Evolutionary conservation across 2,888 invertebrate species (phyloP), one percentile per base, ranked within the genome.

Genomic region (Colletes collaris): DNA sequence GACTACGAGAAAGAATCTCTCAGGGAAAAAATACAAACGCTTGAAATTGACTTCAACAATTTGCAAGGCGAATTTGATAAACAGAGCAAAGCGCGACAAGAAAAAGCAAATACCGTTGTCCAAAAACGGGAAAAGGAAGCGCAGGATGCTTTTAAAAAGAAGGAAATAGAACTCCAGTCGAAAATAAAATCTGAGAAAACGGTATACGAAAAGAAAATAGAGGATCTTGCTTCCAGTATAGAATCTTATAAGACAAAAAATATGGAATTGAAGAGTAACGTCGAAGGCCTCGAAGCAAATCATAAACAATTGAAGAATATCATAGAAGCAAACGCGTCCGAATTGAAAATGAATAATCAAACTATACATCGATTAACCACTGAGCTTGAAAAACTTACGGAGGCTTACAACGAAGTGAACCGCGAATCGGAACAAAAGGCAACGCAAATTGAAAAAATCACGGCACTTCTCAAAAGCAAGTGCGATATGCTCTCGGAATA

Each of bases 401-500:
- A 87, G 16, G 83, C 90, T 3, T 92, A 93, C 72, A 92, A 93
- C 3, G 93, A 90, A 67, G 83, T 94, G 52, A 93, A 91, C 83
- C 72, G 78, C 0, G 93, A 94, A 74, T 88, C 91, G 1, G 90
- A 92, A 46, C 89, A 90, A 11, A 91, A 94, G 62, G 78, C 91
- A 3, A 87, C 92, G 50, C 90, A 92, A 64, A 94, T 94, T 74
- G 81, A 89, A 3, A 89, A 90, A 16, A 89, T 93, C 10, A 89
- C 85, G 13, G 59, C 19, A 1, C 75, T 90, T 11, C 58, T 92
- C 19, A 92, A 92, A 77, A 79, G 74, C 1, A 92, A 92, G 73
- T 90, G 92, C 27, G 92, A 93, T 59, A 83, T 85, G 60, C 85
- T 93, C 58, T 91, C 93, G 0, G 93, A 94, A 68, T 93, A 93